phyloP scores from a whole-genome alignment of 2,888 invertebrate species.

The Pheosia tremula region DNA sequence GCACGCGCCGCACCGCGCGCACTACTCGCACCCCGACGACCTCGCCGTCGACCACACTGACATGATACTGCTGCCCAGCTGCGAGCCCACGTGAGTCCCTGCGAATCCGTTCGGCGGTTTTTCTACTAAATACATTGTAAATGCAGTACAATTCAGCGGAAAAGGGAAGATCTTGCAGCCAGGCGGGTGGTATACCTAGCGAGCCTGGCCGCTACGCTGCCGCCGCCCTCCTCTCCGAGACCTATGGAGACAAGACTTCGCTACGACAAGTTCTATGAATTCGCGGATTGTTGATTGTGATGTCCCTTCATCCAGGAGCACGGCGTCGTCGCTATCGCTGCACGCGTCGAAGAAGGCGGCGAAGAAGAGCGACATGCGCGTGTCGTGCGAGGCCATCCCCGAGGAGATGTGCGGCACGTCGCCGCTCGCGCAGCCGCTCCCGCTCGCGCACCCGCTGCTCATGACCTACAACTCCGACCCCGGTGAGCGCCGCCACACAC shows the following conservation, averaged over 20 bases:
- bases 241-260: too few species aligned
- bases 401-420: slow-evolving; percentile 93
- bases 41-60: slow-evolving; percentile 44
- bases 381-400: slow-evolving; percentile 95
- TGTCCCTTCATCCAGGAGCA: slow-evolving; percentile 16
- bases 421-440: slow-evolving; percentile 76
- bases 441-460: slow-evolving; percentile 47
- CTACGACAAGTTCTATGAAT: too few species aligned
- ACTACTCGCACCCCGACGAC: slow-evolving; percentile 17
- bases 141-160: too few species aligned
- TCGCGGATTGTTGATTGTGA: not conserved
- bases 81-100: slow-evolving; percentile 68
- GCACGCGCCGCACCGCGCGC: slow-evolving; percentile 22
- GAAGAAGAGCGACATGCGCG: slow-evolving; percentile 92
- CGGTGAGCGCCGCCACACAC: slow-evolving; percentile 45
- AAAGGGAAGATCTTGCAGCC: too few species aligned
- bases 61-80: slow-evolving; percentile 65
- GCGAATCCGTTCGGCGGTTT: too few species aligned
- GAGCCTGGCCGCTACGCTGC: too few species aligned
- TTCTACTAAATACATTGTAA: too few species aligned
- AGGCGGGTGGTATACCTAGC: too few species aligned
- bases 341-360: slow-evolving; percentile 84
- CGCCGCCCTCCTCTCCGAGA: too few species aligned
- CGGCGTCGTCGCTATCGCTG: slow-evolving; percentile 55
- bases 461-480: slow-evolving; percentile 77